Base-by-base conservation (phyloP, 1,140 invertebrate species). In the Cotesia typhae region DNA sequence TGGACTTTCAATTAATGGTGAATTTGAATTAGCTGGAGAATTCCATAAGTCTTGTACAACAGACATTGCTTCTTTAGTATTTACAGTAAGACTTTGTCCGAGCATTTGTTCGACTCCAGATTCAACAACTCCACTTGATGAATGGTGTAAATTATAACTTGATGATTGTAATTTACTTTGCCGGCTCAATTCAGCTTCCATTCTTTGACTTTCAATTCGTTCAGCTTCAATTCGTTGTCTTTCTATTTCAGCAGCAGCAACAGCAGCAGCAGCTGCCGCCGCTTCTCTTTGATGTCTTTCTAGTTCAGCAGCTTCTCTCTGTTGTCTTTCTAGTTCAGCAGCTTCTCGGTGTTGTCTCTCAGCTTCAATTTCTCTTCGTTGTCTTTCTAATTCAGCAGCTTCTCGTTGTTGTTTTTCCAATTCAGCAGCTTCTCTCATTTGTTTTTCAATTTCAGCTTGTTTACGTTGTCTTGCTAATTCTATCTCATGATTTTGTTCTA, bases 1-100 rank as follows among this genome's bases (percentile, higher is more conserved):
- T 1, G 80, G 73, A 51, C 71, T 80, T 6, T 71, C 72, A 72
- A 83, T 74, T 59, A 82, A 67, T 10, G 77, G 73, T 51, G 59
- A 69, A 41, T 53, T 61, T 57, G 65, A 60, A 10, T 77, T 75
- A 1, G 83, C 78, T 0, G 85, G 83, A 1, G 85, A 87, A 47
- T 84, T 83, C 85, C 85, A 87, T 37, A 87, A 75, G 59, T 82
- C 77, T 68, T 86, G 84, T 4, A 87, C 82, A 1, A 81, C 82
- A 1, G 84, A 84, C 69, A 85, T 80, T 4, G 85, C 90, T 77
- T 91, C 90, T 70, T 90, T 91, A 1, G 90, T 91, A 71, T 91
- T 90, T 2, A 90, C 88, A 36, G 90, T 91, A 51, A 91, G 86
- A 67, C 84, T 86, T 64, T 85, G 83, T 1, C 84, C 80, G 4